A percentile compares a stretch with the other conserved stretches of the same genome.
Evolutionary conservation across 2,888 invertebrate genomes (phyloP).

Genomic region (Agrotis ipsilon): DNA sequence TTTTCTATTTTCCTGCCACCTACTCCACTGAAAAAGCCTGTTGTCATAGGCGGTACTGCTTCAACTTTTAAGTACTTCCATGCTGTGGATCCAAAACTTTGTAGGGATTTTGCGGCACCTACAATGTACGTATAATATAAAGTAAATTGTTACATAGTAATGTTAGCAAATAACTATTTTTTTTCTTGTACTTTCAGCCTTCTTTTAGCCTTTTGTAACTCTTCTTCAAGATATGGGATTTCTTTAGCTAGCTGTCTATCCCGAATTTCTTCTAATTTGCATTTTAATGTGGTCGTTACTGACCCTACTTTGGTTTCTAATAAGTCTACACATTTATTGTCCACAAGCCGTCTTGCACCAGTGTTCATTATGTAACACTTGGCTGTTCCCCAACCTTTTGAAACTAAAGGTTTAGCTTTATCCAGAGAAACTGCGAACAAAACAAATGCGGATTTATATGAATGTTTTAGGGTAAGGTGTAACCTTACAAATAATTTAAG

Average conservation of each 20-base stretch:
- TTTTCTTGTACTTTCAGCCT: slow-evolving; percentile 31
- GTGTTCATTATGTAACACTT: slow-evolving; percentile 73
- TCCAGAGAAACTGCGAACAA: slow-evolving; percentile 86
- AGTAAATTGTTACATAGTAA: background rate
- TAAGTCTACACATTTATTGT: slow-evolving; percentile 73
- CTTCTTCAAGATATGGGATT: slow-evolving; percentile 77
- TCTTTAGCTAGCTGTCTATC: slow-evolving; percentile 76
- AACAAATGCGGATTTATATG: slow-evolving; percentile 73
- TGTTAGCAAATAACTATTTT: background rate
- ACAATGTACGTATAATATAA: slow-evolving; percentile 40
- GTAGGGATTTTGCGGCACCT: slow-evolving; percentile 66
- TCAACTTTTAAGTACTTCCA: slow-evolving; percentile 87
- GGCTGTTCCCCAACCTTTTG: slow-evolving; percentile 75
- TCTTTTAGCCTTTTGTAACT: slow-evolving; percentile 76
- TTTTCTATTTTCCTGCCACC: slow-evolving; percentile 76
- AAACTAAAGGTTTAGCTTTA: slow-evolving; percentile 75
- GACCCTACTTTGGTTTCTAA: slow-evolving; percentile 71
- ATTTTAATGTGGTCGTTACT: slow-evolving; percentile 63
- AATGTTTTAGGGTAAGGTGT: slow-evolving; percentile 1
- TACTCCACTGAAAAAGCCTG: slow-evolving; percentile 74
- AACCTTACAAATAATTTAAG: slow-evolving; percentile 23
- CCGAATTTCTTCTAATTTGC: slow-evolving; percentile 71
- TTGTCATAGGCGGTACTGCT: slow-evolving; percentile 81
- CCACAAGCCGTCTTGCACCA: slow-evolving; percentile 73
- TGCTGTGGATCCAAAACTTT: slow-evolving; percentile 61